These are phyloP conservation scores for Cabera pusaria DNA, from an alignment of 2,888 invertebrate genomes.

Conservation along the genomic window DNA sequence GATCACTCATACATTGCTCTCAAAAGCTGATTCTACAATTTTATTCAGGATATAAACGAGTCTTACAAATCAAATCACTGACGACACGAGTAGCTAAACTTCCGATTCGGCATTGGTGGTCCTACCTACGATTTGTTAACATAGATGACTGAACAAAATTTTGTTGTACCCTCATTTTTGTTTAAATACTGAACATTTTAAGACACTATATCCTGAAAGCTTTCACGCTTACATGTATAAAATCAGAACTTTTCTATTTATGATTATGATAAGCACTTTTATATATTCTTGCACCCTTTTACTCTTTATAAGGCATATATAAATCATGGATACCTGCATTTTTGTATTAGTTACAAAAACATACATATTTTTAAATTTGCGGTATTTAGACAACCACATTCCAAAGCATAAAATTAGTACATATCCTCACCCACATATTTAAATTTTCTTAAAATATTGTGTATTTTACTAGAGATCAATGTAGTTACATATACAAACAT, in stretches of 20 bases:
- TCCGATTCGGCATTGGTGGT: too few species aligned
- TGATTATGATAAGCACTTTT: slow-evolving; percentile 20
- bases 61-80: slow-evolving; percentile 18
- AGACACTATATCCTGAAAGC: slow-evolving; percentile 36
- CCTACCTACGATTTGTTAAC: too few species aligned
- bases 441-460: not conserved
- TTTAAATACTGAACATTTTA: slow-evolving; percentile 10
- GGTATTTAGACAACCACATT: slow-evolving; percentile 4
- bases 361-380: not conserved
- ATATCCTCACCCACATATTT: not conserved
- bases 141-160: slow-evolving; percentile 8
- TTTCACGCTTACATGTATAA: slow-evolving; percentile 25
- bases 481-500: too few species aligned
- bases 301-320: slow-evolving; percentile 10
- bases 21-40: slow-evolving; percentile 16
- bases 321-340: slow-evolving; percentile 8
- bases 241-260: slow-evolving; percentile 15
- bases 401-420: not conserved
- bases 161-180: slow-evolving; percentile 3
- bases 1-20: slow-evolving; percentile 25
- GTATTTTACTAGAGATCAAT: too few species aligned
- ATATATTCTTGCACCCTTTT: slow-evolving; percentile 23
- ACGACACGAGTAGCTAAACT: too few species aligned
- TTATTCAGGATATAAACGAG: slow-evolving; percentile 34
- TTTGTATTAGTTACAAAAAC: not conserved